Evolutionary conservation across 2,888 invertebrate species (phyloP).

Genomic region (Nemoura dubitans): DNA sequence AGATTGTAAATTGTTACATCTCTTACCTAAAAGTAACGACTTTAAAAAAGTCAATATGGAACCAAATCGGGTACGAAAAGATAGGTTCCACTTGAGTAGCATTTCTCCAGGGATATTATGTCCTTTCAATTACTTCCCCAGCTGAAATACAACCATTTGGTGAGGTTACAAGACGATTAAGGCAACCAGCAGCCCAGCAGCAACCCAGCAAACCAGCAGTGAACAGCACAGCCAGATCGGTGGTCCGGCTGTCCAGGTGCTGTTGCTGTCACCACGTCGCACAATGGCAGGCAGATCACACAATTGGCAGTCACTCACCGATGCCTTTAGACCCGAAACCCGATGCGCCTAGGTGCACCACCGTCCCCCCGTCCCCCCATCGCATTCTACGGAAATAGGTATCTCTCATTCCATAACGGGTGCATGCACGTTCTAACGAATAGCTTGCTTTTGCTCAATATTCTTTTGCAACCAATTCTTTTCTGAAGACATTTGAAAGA

Average conservation of each 20-base stretch:
- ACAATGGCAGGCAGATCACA: neutral
- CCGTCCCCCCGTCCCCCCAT: neutral
- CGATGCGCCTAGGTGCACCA: neutral
- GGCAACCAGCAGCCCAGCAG: neutral
- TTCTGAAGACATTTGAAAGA: slow-evolving; percentile 39
- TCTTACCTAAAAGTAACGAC: neutral
- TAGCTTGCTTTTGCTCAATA: neutral
- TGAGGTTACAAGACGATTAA: slow-evolving; percentile 16
- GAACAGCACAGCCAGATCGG: neutral
- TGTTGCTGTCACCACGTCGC: neutral
- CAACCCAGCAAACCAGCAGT: no score
- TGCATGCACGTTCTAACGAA: neutral
- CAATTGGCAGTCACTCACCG: neutral
- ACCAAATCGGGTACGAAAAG: neutral
- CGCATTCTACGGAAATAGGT: no score
- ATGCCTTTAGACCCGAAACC: neutral
- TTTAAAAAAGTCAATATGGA: neutral
- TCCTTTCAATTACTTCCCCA: neutral
- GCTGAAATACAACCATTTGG: slow-evolving; percentile 26
- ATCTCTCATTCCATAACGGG: no score
- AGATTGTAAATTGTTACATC: neutral
- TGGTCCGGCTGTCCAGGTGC: neutral
- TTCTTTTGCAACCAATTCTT: slow-evolving; percentile 27
- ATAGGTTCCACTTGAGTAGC: neutral
- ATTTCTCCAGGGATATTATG: slow-evolving; percentile 16